A percentile compares a stretch with the other conserved stretches of the same genome.
These are phyloP conservation scores for Copsychus sechellarum DNA, from an alignment of 2,113 vertebrate species.

Conservation along the genomic window DNA sequence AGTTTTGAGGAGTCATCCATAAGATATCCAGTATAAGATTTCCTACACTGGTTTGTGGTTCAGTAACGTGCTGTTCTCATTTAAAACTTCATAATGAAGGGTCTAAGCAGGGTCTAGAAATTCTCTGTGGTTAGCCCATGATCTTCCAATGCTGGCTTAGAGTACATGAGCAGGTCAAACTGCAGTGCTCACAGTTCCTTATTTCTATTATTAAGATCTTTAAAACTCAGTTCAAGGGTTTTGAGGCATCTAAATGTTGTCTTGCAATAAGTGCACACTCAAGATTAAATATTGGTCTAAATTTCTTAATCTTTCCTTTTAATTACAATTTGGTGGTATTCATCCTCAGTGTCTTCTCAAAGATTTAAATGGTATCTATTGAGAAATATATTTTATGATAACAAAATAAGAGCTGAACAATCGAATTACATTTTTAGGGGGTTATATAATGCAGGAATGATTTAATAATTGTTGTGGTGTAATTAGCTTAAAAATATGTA, in stretches of 20 bases:
- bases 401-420: not conserved
- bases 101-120: not conserved
- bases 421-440: not conserved
- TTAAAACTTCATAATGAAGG: not conserved
- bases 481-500: conserved; percentile 47
- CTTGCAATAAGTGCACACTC: not conserved
- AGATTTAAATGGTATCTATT: not conserved
- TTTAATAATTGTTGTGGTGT: not conserved
- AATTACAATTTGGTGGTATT: not conserved
- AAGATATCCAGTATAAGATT: not conserved
- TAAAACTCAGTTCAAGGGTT: not conserved
- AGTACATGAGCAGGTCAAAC: not conserved
- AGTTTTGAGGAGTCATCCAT: not conserved
- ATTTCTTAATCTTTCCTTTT: not conserved
- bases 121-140: not conserved
- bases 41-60: not conserved
- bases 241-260: not conserved
- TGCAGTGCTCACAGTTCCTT: not conserved
- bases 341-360: not conserved
- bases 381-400: not conserved
- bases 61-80: not conserved
- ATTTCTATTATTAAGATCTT: not conserved
- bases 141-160: not conserved
- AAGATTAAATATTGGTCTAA: not conserved
- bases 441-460: not conserved